Conservation (phyloP, 1,140 invertebrate species). For the Cotesia typhae region DNA sequence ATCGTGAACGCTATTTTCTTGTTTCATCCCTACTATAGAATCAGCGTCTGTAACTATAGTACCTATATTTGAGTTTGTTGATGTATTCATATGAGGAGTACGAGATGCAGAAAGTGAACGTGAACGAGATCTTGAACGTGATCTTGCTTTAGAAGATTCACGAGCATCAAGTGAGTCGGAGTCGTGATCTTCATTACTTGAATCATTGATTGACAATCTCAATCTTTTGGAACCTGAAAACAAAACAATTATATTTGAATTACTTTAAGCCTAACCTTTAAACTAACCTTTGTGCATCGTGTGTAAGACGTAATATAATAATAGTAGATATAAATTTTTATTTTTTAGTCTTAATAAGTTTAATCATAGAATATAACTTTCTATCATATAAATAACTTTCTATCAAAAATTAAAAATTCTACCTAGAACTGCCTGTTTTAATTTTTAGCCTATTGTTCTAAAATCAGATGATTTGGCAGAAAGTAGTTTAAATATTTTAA, state of each 20-base stretch:
- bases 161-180: slow-evolving; percentile 62
- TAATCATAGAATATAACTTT: too few species aligned
- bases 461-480: too few species aligned
- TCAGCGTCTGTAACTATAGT: slow-evolving; percentile 28
- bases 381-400: too few species aligned
- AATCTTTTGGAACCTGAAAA: slow-evolving; percentile 68
- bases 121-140: slow-evolving; percentile 46
- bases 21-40: slow-evolving; percentile 47
- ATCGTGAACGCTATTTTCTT: slow-evolving; percentile 53
- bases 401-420: too few species aligned
- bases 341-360: too few species aligned
- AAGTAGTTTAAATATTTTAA: too few species aligned
- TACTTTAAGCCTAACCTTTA: neutral
- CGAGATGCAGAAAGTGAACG: slow-evolving; percentile 43
- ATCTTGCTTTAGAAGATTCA: slow-evolving; percentile 44
- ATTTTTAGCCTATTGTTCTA: too few species aligned
- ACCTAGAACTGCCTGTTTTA: too few species aligned
- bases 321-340: too few species aligned
- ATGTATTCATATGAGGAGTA: slow-evolving; percentile 22
- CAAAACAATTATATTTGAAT: slow-evolving; percentile 5
- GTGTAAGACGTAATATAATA: too few species aligned
- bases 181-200: slow-evolving; percentile 66
- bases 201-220: slow-evolving; percentile 62
- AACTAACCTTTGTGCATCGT: too few species aligned
- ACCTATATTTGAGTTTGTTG: slow-evolving; percentile 19